A percentile compares a stretch with the other conserved stretches of the same genome.
Evolutionary conservation across 2,797 vertebrate genomes (phyloP).

Genomic region (Melanotaenia trifasciata): DNA sequence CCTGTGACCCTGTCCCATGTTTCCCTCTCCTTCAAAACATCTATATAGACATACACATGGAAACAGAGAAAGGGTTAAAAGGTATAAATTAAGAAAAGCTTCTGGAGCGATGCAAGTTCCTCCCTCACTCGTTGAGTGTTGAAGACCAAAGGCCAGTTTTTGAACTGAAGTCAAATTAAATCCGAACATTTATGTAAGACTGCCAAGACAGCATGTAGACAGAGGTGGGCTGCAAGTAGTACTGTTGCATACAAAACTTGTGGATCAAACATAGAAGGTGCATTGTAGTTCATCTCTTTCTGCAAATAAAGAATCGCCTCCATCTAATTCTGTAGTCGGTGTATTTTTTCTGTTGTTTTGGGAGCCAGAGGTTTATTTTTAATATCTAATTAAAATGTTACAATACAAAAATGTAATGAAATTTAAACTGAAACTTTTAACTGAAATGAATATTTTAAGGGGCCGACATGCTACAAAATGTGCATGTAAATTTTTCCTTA

Average conservation of each 20-base stretch:
- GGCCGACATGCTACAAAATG: not conserved
- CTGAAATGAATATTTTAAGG: not conserved
- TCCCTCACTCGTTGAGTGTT: not conserved
- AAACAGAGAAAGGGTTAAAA: constrained; percentile 20
- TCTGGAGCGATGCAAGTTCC: not conserved
- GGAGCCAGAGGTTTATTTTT: not conserved
- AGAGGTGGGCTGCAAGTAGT: not conserved
- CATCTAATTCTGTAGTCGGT: not conserved
- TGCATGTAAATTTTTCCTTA: not conserved
- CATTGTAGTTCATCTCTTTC: not conserved
- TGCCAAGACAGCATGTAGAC: not conserved
- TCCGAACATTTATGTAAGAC: not conserved
- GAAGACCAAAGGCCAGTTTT: not conserved
- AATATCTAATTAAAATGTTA: not conserved
- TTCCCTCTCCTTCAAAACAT: constrained; percentile 25
- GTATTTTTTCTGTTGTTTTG: not conserved
- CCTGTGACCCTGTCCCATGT: constrained; percentile 56
- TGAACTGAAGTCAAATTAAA: not conserved
- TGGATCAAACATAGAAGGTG: not conserved
- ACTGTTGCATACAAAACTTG: not conserved
- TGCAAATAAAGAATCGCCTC: not conserved
- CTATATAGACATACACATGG: not conserved
- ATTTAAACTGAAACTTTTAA: no score
- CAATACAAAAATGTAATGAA: not conserved
- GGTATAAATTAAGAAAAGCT: constrained; percentile 1